phyloP scores from a whole-genome alignment of 2,113 vertebrate species.

The Mesocricetus auratus region DNA sequence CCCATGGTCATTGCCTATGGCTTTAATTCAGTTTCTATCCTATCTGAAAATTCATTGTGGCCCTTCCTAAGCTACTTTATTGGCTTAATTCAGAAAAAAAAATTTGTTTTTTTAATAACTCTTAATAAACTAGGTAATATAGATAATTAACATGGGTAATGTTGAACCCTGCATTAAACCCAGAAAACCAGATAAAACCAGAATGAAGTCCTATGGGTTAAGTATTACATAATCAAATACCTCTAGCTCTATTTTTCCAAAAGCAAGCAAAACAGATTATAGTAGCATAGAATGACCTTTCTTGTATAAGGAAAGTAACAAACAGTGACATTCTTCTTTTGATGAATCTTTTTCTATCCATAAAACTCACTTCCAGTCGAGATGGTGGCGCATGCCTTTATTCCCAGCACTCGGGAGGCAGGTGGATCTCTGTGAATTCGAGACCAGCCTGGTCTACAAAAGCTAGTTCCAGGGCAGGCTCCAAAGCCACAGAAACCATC shows the following conservation, averaged over 20 bases:
- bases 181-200: not conserved
- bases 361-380: not conserved
- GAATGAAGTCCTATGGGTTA: not conserved
- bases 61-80: not conserved
- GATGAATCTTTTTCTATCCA: not conserved
- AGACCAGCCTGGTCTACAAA: too few species aligned
- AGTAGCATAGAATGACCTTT: not conserved
- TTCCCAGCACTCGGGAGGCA: too few species aligned
- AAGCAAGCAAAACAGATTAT: not conserved
- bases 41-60: not conserved
- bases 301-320: not conserved
- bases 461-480: too few species aligned
- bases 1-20: not conserved
- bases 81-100: slow-evolving; percentile 29
- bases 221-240: not conserved
- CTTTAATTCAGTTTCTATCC: slow-evolving; percentile 10
- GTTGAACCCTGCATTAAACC: not conserved
- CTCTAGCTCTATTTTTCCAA: not conserved
- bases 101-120: not conserved
- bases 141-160: not conserved
- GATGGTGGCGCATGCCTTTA: too few species aligned
- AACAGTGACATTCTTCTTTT: not conserved
- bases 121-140: not conserved
- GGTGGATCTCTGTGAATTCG: too few species aligned
- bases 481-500: too few species aligned